These are phyloP conservation scores for Aurelia sp. DNA, from an alignment of 30 jellyfish, hydroid and myxozoan species.

Conservation along the genomic window DNA sequence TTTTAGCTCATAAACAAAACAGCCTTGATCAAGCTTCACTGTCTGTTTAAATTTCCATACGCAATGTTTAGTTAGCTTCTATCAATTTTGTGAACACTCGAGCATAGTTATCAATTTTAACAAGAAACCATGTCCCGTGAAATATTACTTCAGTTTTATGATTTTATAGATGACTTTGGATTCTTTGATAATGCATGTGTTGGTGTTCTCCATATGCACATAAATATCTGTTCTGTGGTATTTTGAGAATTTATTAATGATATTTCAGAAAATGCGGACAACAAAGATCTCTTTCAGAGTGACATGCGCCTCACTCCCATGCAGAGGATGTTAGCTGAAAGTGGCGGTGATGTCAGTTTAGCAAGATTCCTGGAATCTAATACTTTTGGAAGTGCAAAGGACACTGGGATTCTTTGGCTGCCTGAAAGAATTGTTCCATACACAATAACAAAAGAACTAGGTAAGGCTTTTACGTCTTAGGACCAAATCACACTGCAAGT, in stretches of 20 bases:
- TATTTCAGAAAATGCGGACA: background rate
- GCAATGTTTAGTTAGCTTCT: too few species aligned
- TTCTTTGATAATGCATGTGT: too few species aligned
- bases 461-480: constrained; percentile 5
- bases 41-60: too few species aligned
- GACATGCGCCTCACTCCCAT: constrained; percentile 90
- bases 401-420: constrained; percentile 69
- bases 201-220: too few species aligned
- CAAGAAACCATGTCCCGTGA: too few species aligned
- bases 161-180: too few species aligned
- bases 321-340: constrained; percentile 82
- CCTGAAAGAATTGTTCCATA: constrained; percentile 83
- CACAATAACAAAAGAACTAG: constrained; percentile 63
- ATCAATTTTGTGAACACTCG: too few species aligned
- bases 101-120: too few species aligned
- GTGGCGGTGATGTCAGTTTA: constrained; percentile 89
- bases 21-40: too few species aligned
- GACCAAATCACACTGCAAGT: too few species aligned
- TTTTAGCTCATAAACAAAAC: too few species aligned
- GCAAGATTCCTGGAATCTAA: constrained; percentile 45
- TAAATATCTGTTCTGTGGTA: background rate
- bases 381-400: constrained; percentile 69
- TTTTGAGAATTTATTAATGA: background rate
- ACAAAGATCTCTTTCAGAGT: constrained; percentile 64
- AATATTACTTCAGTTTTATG: too few species aligned